Evolutionary conservation across 2,888 invertebrate genomes (phyloP), one percentile per base, ranked within the genome.

Genomic region (Lordiphosa fenestrarum): DNA sequence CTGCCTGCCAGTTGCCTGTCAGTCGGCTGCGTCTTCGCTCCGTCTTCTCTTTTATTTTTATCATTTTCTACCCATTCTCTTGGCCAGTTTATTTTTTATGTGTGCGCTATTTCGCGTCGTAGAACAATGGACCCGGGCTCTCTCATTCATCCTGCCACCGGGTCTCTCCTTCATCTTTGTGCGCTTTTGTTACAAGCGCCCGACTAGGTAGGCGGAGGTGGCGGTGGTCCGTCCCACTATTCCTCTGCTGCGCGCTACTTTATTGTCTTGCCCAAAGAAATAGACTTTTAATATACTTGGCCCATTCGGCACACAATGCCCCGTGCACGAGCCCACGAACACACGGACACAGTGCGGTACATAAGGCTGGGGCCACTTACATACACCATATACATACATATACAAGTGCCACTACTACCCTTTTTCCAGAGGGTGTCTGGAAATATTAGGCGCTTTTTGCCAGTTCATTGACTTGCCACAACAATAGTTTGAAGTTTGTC

Each of bases 401-500:
- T n/a, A 36, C 12, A 19, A 39, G 19, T 13, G 15, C 9, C 4
- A 19, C 21, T 40, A 40, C 40, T 40, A 40, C 40, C 40, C 19
- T 40, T 19, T 40, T 40, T n/a, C 15, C 7, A 38, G 51, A 44
- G 38, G 37, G 60, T 61, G 63, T 62, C 63, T 62, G 68, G 59
- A 76, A 83, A 84, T 77, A 77, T 84, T 84, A 84, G 77, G 73
- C 84, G 66, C 71, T 77, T 72, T 64, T 84, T 77, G 81, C 84
- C 84, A 81, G 77, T 77, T 77, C 77, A 77, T 77, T 77, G 77
- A 77, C 77, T 77, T 81, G 71, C 66, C 73, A 69, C 84, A 77
- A 77, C 84, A 77, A 84, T 77, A 84, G 77, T 77, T 77, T 77
- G 73, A 77, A 77, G 82, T 77, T 81, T 84, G 84, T 77, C 77